Evolutionary conservation across 2,113 vertebrate species (phyloP).

Genomic region (Larimichthys crocea): DNA sequence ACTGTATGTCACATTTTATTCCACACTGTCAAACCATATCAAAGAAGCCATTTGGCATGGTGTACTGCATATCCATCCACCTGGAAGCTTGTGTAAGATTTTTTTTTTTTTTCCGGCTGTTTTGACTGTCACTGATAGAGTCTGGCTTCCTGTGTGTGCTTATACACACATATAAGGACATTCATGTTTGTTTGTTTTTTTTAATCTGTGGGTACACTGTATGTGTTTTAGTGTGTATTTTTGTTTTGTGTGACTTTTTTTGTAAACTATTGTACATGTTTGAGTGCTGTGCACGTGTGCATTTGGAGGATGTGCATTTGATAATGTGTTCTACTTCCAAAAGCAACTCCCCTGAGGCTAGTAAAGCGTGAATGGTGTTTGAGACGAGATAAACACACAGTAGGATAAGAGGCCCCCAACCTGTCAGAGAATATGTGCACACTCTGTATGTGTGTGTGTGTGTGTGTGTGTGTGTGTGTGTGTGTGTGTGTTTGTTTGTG

Average conservation of each 20-base stretch:
- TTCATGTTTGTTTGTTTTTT: background rate
- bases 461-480: background rate
- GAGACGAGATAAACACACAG: constrained; percentile 41
- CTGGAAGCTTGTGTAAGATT: constrained; percentile 52
- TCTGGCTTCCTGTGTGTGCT: background rate
- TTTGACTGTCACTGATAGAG: constrained; percentile 43
- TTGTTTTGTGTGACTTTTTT: too few relatives aligned
- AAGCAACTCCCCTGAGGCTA: constrained; percentile 44
- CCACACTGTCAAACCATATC: constrained; percentile 67
- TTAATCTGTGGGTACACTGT: background rate
- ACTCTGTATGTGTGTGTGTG: background rate
- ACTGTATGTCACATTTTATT: constrained; percentile 62
- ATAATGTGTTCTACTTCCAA: constrained; percentile 45
- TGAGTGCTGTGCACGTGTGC: background rate
- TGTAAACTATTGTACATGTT: background rate
- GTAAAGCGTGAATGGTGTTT: constrained; percentile 35
- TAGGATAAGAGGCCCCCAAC: background rate
- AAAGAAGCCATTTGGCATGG: constrained; percentile 59
- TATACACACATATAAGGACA: background rate
- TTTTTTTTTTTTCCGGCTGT: constrained; percentile 26
- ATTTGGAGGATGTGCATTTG: constrained; percentile 22
- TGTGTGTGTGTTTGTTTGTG: background rate
- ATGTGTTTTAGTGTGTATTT: background rate
- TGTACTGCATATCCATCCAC: constrained; percentile 42
- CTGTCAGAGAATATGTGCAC: background rate